Base-by-base conservation (phyloP, 2,888 invertebrate genomes). In the Liopterus haemorrhoidalis region DNA sequence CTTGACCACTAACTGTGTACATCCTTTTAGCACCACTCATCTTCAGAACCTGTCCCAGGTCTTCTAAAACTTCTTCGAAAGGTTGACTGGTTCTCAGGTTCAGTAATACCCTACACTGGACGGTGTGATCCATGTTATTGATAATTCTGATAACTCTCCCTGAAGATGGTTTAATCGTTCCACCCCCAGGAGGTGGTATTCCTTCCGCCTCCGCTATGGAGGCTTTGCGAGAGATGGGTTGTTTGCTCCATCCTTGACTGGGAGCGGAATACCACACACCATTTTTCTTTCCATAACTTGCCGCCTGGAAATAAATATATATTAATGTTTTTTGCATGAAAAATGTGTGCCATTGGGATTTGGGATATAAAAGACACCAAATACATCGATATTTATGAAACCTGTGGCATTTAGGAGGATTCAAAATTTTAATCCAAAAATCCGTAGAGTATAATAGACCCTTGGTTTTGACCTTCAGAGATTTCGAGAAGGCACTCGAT, bases 11-110 rank as follows among this genome's bases (percentile, higher is more conserved):
- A 33, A 89, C 86, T 20, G 94, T 93, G 70, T 87, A 92, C 84
- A 93, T 89, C 65, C 86, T 77, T 66, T 88, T 87, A 52, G 89
- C 90, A 49, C 89, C 86, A 60, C 81, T 88, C 82, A 91, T 88
- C 73, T 90, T 91, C 52, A 95, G 73, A 33, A 93, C 90, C 71
- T 90, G 88, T 32, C 93, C 93, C 60, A 95, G 76, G 69, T 95
- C 94, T 65, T 86, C 86, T 45, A 95, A 72, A 21, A 95, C 90
- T 63, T 94, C 93, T 69, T 94, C 94, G 64, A 93, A 95, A 0
- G 91, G 90, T 62, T 94, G 93, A 20, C 88, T 84, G 12, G 94
- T 94, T 52, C 90, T 81, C 57, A 94, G 78, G 65, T 95, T 95
- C 50, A 95, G 72, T 54, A 95, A 72, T 36, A 95, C 91, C 50